Conservation (phyloP, 2,113 vertebrate genomes). For the Pachyramphus minor region DNA sequence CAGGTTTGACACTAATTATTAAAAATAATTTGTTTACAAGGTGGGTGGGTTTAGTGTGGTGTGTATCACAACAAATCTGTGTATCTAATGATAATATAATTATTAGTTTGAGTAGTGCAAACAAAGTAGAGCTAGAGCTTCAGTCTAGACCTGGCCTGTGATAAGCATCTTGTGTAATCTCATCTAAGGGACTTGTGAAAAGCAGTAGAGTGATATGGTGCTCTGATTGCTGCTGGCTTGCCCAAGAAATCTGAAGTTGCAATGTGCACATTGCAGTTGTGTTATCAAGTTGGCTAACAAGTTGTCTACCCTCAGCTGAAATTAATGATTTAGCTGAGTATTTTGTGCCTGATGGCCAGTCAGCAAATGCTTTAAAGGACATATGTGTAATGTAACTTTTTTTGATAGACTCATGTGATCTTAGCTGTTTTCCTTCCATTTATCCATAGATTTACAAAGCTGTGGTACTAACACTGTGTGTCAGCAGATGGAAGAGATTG, state of each 20-base stretch:
- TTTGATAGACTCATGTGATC: neutral
- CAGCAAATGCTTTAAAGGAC: neutral
- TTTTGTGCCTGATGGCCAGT: neutral
- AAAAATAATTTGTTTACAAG: neutral
- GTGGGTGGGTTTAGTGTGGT: neutral
- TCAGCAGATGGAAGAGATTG: neutral
- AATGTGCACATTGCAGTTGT: accelerated
- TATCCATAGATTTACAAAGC: neutral
- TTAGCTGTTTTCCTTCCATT: neutral
- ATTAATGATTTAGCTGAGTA: neutral
- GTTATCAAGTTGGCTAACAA: neutral
- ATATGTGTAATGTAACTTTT: neutral
- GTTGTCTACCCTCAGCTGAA: neutral
- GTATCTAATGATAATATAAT: neutral
- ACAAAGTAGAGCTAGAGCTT: neutral
- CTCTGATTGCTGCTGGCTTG: neutral
- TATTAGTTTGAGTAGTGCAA: neutral
- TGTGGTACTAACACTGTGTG: neutral
- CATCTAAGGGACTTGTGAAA: neutral
- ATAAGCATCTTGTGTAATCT: neutral
- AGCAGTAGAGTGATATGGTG: neutral
- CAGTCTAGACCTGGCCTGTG: neutral
- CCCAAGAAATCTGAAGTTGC: neutral
- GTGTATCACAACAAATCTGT: neutral
- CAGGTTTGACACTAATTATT: neutral